Conservation (phyloP, 2,113 vertebrate genomes). For the Eolophus roseicapilla region DNA sequence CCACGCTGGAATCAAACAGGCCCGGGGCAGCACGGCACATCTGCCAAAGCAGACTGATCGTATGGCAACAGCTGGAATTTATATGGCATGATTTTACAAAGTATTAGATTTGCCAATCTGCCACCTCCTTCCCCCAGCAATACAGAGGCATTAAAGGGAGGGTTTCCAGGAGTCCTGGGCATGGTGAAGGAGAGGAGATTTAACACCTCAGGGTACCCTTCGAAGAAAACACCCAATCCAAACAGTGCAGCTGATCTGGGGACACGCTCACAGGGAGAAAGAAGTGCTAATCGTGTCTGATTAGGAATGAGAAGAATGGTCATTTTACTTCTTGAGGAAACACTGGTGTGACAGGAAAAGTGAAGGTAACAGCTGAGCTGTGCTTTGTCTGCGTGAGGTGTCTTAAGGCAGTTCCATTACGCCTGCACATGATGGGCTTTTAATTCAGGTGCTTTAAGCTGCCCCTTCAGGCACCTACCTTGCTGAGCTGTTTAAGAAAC, state of each 20-base stretch:
- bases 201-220: not conserved
- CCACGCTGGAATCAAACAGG: not conserved
- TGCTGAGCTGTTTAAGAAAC: not conserved
- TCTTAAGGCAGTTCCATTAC: not conserved
- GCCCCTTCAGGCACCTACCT: not conserved
- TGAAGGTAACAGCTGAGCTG: not conserved
- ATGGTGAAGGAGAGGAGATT: not conserved
- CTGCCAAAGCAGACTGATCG: not conserved
- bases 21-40: not conserved
- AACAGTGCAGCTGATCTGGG: not conserved
- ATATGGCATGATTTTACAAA: not conserved
- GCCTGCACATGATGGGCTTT: not conserved
- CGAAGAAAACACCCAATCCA: not conserved
- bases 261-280: not conserved
- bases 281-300: not conserved
- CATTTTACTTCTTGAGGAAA: not conserved
- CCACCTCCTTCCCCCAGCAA: not conserved
- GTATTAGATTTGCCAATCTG: not conserved
- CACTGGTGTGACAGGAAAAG: not conserved
- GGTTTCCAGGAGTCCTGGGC: not conserved
- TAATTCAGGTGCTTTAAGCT: not conserved
- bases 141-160: not conserved
- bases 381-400: accelerated
- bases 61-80: not conserved
- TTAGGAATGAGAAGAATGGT: not conserved